Evolutionary conservation across 92 coral and sea anemone genomes (phyloP), one percentile per base, ranked within the genome.

Genomic region (Actinostola sp.): DNA sequence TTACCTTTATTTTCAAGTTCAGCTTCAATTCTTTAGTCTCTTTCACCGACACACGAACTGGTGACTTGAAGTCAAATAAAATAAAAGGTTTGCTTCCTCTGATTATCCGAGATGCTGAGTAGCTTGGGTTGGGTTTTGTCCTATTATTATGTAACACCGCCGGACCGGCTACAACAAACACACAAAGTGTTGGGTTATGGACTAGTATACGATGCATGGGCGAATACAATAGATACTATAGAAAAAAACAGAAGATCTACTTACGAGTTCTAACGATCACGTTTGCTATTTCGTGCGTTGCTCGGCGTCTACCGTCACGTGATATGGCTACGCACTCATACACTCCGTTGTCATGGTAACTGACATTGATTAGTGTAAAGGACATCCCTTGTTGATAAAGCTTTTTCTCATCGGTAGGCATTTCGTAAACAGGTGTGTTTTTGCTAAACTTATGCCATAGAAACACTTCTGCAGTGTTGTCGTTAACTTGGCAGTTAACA

Each of bases 261-360:
- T 68, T 51, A 68, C 74, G 15, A 7, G 36, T 24, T 20, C 28
- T 33, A 20, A 68, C 62, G 15, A 30, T 41, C 6, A 68, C 55
- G 26, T 49, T 48, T 17, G 74, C 61, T 68, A 68, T 49, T 31
- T 46, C 74, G 8, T 53, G 38, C 61, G 0, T 32, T 17, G 44
- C 49, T n/a, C 15, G 6, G n/a, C n/a, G n/a, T 15, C 30, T 15
- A 14, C 62, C 74, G 25, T 68, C 74, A 28, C 15, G 45, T 25
- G 17, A 49, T 0, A 68, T 12, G 9, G 61, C 74, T 17, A 30
- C 32, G 21, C 74, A 68, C 16, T 49, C 17, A 36, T 68, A 68
- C 19, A 53, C n/a, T 3, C 74, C 74, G 74, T 68, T 68, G 74
- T 68, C 74, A 33, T 49, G 38, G 58, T 23, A 66, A 15, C 72